Base-by-base conservation (phyloP, 2,888 invertebrate genomes). In the Glaucopsyche alexis region DNA sequence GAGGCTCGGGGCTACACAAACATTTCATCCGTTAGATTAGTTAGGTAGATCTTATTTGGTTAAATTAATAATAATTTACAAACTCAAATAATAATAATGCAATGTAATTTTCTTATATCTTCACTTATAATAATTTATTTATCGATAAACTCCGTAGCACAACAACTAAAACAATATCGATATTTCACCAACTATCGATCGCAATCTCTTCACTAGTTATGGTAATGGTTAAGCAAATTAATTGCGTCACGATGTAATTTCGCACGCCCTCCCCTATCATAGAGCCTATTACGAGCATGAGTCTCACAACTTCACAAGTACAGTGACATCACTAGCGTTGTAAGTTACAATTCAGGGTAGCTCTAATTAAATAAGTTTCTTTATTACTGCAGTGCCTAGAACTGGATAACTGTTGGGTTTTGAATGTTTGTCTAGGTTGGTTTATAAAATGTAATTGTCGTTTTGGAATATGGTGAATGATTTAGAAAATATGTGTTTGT, bases 221-320 rank as follows among this genome's bases (percentile, higher is more conserved):
- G 74, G 73, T 73, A 75, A 75, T 75, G 71, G 60, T 45, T 72
- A 47, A 73, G 65, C 72, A 69, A 75, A 75, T 71, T 73, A 74
- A 72, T 72, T 75, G 71, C 74, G 14, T 60, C 60, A 60, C 14
- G 60, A 29, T 19, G 38, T 60, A 60, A 60, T 60, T 60, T 38
- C 60, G 60, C 60, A 60, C 60, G 29, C 60, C 60, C 60, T 60
- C 29, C 19, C 55, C 60, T 38, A 60, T 60, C 29, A 60, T 60
- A 60, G 60, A 60, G 60, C 60, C 60, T 60, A 60, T 60, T 60
- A 60, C 60, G 60, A 60, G 29, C 60, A 13, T 11, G 47, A 47
- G 47, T 47, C 47, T 38, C 60, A 60, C 60, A 60, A 60, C 60
- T 60, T 60, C 55, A 60, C 38, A 29, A 47, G 47, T 47, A 55